A percentile compares a stretch with the other conserved stretches of the same genome.
These are phyloP conservation scores for Clivina fossor DNA, from an alignment of 2,888 invertebrate genomes.

Conservation along the genomic window DNA sequence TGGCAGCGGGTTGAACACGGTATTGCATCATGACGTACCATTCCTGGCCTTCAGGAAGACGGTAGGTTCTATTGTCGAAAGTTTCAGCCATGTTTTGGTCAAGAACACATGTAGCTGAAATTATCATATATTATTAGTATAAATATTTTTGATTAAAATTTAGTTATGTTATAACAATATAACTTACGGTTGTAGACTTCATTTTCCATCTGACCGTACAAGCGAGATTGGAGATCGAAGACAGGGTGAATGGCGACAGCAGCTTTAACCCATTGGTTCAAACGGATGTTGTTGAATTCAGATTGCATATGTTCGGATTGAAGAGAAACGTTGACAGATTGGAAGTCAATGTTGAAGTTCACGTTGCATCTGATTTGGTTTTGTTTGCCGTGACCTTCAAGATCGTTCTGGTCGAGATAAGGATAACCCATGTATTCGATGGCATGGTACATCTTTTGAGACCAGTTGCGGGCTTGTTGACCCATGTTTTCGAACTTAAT, in stretches of 20 bases:
- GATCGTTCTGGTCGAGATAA: slow-evolving; percentile 55
- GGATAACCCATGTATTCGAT: slow-evolving; percentile 55
- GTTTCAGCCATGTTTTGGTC: slow-evolving; percentile 62
- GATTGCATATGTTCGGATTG: slow-evolving; percentile 51
- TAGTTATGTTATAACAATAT: background rate
- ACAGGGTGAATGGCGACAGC: slow-evolving; percentile 56
- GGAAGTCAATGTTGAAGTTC: slow-evolving; percentile 54
- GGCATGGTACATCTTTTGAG: slow-evolving; percentile 55
- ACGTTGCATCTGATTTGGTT: slow-evolving; percentile 56
- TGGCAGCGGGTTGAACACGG: slow-evolving; percentile 39
- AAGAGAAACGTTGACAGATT: slow-evolving; percentile 55
- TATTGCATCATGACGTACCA: slow-evolving; percentile 67
- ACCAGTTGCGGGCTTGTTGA: slow-evolving; percentile 52
- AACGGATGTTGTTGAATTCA: slow-evolving; percentile 53
- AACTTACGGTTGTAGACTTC: slow-evolving; percentile 61
- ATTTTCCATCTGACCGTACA: slow-evolving; percentile 41
- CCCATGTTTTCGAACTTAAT: slow-evolving; percentile 59
- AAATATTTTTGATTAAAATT: background rate
- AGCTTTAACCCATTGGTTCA: slow-evolving; percentile 50
- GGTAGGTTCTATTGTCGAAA: slow-evolving; percentile 66
- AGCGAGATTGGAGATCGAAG: slow-evolving; percentile 50
- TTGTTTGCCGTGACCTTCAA: slow-evolving; percentile 49
- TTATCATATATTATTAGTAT: slow-evolving; percentile 31
- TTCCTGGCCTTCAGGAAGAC: slow-evolving; percentile 56
- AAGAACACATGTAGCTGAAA: slow-evolving; percentile 63